Evolutionary conservation across 2,888 invertebrate species (phyloP), one percentile per base, ranked within the genome.

Genomic region (Tipula vernalis): DNA sequence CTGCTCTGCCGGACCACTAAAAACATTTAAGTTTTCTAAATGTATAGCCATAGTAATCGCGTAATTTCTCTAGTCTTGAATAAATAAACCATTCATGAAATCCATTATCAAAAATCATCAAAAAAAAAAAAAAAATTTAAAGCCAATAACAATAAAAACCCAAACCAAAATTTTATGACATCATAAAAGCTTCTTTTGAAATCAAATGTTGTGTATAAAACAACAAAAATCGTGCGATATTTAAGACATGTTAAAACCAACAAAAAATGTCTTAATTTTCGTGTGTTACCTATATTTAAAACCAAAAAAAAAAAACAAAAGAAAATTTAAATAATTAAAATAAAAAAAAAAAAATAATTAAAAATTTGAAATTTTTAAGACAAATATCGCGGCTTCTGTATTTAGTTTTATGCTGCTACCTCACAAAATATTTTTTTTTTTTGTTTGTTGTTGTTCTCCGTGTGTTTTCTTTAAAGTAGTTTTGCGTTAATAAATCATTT

Each of bases 401-500:
- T 71, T 71, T 28, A 8, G 28, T 71, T 71, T 71, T 8, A 28
- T 51, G n/a, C 28, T 28, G 71, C 71, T 71, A 71, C 71, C 71
- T 71, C 71, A 71, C 71, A 71, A 71, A 71, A 71, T 28, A n/a
- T 5, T 4, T 5, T 8, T 28, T 28, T 71, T 71, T 5, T 4
- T 0, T 8, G 8, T 28, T 71, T 71, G 71, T 71, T 71, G 71
- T 71, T 71, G 71, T 71, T 71, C 28, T 6, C 71, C 6, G 15
- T 5, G 51, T 57, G 2, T 28, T 28, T 57, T 57, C 8, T 0
- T 28, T 71, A 71, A 10, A 71, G 84, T 84, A 84, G 36, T 84
- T 84, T 84, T 84, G 84, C 85, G 41, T 85, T 85, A 85, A 85
- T 42, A 85, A 85, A 85, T 85, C 85, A 85, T 85, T 85, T 85